phyloP scores from a whole-genome alignment of 2,888 invertebrate species.

The Conomelus anceps region DNA sequence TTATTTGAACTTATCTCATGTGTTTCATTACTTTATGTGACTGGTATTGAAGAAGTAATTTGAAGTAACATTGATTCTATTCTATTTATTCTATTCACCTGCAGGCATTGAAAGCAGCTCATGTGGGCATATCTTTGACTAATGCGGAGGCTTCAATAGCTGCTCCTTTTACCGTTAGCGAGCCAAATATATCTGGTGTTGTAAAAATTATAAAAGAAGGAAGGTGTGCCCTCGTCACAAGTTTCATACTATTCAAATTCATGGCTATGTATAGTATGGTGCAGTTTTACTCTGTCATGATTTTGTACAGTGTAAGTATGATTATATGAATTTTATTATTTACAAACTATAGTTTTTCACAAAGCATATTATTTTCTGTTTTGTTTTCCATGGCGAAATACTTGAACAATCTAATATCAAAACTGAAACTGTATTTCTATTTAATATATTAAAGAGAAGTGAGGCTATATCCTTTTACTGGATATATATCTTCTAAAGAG shows the following conservation, averaged over 20 bases:
- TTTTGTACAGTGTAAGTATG: constrained; percentile 61
- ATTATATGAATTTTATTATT: neutral
- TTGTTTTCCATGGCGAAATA: too few relatives aligned
- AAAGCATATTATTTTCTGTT: neutral
- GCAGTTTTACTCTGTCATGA: constrained; percentile 76
- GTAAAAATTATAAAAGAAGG: constrained; percentile 75
- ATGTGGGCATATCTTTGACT: constrained; percentile 79
- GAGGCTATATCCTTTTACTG: too few relatives aligned
- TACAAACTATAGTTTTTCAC: neutral
- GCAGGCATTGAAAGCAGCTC: constrained; percentile 73
- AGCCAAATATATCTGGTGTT: constrained; percentile 73
- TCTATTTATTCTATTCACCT: constrained; percentile 24
- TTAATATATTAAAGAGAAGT: too few relatives aligned
- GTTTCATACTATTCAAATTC: constrained; percentile 85
- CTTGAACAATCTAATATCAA: too few relatives aligned
- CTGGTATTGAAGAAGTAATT: neutral
- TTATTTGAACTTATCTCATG: neutral
- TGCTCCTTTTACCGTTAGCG: constrained; percentile 80
- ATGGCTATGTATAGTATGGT: constrained; percentile 87
- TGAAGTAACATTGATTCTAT: neutral
- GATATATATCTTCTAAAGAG: too few relatives aligned
- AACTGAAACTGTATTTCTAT: too few relatives aligned
- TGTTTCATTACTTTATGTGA: neutral
- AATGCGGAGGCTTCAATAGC: constrained; percentile 84
- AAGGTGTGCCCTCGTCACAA: constrained; percentile 78